Evolutionary conservation across 2,888 invertebrate genomes (phyloP).

Genomic region (Ceraclea dissimilis): DNA sequence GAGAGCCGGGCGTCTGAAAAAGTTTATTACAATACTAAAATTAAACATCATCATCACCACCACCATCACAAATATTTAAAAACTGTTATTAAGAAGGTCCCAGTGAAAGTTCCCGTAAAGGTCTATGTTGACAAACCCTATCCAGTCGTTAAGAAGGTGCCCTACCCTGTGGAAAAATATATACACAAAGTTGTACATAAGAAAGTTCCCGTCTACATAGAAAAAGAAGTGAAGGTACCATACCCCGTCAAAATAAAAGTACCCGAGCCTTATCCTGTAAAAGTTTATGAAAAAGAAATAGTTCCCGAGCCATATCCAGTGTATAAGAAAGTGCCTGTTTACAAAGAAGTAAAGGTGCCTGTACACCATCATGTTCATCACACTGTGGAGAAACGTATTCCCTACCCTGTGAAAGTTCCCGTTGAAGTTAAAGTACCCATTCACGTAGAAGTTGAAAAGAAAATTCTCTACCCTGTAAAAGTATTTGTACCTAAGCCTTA

Average conservation of each 20-base stretch:
- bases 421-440: slow-evolving; percentile 23
- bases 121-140: slow-evolving; percentile 51
- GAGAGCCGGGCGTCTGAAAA: slow-evolving; percentile 3
- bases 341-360: slow-evolving; percentile 40
- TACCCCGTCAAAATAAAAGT: slow-evolving; percentile 43
- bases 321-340: slow-evolving; percentile 41
- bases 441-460: slow-evolving; percentile 23
- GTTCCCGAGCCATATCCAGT: slow-evolving; percentile 39
- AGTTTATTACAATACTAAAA: slow-evolving; percentile 32
- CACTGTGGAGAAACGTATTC: slow-evolving; percentile 43
- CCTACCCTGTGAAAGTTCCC: slow-evolving; percentile 33
- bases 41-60: slow-evolving; percentile 58
- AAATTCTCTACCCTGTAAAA: slow-evolving; percentile 34
- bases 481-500: slow-evolving; percentile 28
- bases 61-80: slow-evolving; percentile 58
- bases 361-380: slow-evolving; percentile 43
- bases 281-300: slow-evolving; percentile 39
- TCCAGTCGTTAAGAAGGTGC: slow-evolving; percentile 34
- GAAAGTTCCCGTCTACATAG: slow-evolving; percentile 34
- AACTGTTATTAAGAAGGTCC: slow-evolving; percentile 50
- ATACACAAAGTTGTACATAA: slow-evolving; percentile 43
- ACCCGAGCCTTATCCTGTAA: slow-evolving; percentile 41
- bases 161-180: slow-evolving; percentile 42
- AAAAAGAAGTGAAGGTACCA: slow-evolving; percentile 42
- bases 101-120: slow-evolving; percentile 41